These are phyloP conservation scores for Rhopalosiphum padi DNA, from an alignment of 1,140 invertebrate species.

Conservation along the genomic window DNA sequence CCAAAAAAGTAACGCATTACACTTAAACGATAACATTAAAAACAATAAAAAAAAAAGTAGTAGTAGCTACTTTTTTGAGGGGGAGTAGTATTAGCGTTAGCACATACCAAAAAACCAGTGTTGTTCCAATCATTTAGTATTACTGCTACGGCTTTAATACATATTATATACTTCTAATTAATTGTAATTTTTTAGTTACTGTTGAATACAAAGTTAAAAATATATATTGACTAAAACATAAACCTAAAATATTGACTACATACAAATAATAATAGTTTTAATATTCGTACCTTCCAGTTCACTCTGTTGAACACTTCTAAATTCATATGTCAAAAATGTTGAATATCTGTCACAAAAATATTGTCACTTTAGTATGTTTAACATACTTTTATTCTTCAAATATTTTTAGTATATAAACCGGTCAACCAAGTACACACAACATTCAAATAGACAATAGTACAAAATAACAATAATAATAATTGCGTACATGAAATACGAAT, in stretches of 20 bases:
- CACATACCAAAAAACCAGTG: too few species aligned
- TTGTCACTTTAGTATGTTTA: slow-evolving; percentile 15
- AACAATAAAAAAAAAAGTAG: not conserved
- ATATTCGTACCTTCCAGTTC: slow-evolving; percentile 63
- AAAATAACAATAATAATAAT: not conserved
- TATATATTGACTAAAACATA: too few species aligned
- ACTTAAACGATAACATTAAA: not conserved
- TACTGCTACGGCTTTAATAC: not conserved
- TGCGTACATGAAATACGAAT: not conserved
- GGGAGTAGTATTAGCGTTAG: too few species aligned
- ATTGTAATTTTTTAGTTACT: not conserved
- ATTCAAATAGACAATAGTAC: not conserved
- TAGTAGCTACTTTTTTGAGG: not conserved
- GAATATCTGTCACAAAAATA: not conserved
- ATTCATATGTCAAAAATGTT: slow-evolving; percentile 62
- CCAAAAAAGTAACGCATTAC: too few species aligned
- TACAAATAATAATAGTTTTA: not conserved
- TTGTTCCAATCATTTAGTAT: too few species aligned
- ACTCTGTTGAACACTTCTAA: slow-evolving; percentile 65
- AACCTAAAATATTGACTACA: not conserved
- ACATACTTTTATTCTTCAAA: not conserved
- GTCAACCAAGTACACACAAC: not conserved
- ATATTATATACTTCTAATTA: not conserved
- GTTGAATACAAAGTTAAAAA: too few species aligned
- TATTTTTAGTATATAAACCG: not conserved